phyloP scores from a whole-genome alignment of 2,888 invertebrate species.

The Ennomos erosarius region DNA sequence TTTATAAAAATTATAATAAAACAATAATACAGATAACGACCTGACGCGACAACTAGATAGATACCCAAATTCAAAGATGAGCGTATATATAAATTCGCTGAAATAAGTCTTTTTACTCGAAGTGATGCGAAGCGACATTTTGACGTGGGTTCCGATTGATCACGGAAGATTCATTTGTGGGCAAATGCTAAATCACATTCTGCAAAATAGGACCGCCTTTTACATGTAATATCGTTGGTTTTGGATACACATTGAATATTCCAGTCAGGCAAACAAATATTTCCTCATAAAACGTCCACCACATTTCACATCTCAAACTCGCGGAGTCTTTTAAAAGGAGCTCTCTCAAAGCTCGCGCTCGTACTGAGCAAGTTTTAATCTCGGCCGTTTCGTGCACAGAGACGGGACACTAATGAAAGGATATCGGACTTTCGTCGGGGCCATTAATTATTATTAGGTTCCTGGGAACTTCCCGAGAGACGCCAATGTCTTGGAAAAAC shows the following conservation, averaged over 20 bases:
- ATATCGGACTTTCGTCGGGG: constrained; percentile 79
- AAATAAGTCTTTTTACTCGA: constrained; percentile 20
- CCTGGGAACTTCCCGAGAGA: constrained; percentile 67
- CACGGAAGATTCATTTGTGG: constrained; percentile 15
- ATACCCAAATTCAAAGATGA: constrained; percentile 27
- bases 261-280: constrained; percentile 51
- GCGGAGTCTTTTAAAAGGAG: constrained; percentile 64
- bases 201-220: constrained; percentile 8
- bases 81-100: constrained; percentile 14
- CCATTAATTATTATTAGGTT: constrained; percentile 84
- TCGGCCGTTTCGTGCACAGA: constrained; percentile 63
- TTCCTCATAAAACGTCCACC: constrained; percentile 52
- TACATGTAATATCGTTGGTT: constrained; percentile 2
- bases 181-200: constrained; percentile 12
- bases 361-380: constrained; percentile 79
- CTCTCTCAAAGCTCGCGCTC: constrained; percentile 58
- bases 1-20: too few species aligned
- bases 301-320: constrained; percentile 67
- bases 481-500: constrained; percentile 80
- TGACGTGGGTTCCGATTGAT: constrained; percentile 29
- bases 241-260: constrained; percentile 3
- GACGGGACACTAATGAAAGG: constrained; percentile 82
- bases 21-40: too few species aligned
- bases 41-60: constrained; percentile 6
- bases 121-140: constrained; percentile 28